These are phyloP conservation scores for Piprites chloris DNA, from an alignment of 2,113 vertebrate genomes.

Conservation along the genomic window DNA sequence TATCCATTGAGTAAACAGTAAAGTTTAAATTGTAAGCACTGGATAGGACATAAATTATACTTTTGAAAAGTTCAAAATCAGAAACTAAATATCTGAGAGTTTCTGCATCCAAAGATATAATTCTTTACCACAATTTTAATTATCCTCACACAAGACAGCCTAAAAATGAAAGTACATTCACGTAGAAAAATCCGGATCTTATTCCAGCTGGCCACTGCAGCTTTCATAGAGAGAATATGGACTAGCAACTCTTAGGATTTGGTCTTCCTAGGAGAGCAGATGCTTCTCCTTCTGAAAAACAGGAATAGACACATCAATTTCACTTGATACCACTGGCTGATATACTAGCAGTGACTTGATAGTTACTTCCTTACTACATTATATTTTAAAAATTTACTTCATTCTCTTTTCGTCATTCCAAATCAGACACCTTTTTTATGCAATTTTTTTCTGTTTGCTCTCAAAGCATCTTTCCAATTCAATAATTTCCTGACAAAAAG, in stretches of 20 bases:
- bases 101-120: not conserved
- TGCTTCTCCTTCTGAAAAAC: not conserved
- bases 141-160: not conserved
- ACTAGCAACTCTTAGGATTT: not conserved
- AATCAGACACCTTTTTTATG: not conserved
- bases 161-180: not conserved
- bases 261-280: not conserved
- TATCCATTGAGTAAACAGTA: not conserved
- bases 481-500: conserved; percentile 1
- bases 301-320: not conserved
- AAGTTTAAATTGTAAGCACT: not conserved
- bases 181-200: not conserved
- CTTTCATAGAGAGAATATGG: not conserved
- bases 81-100: not conserved
- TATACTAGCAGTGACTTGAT: not conserved
- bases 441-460: not conserved
- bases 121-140: not conserved
- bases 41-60: not conserved
- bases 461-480: not conserved
- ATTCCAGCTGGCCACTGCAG: not conserved
- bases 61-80: not conserved
- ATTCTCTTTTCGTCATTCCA: not conserved
- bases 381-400: not conserved
- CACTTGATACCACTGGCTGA: not conserved
- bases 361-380: not conserved